Percentiles rank a stretch among this genome's conserved stretches.
Evolutionary conservation across 2,797 vertebrate species (phyloP).

Genomic region (Chelon auratus): DNA sequence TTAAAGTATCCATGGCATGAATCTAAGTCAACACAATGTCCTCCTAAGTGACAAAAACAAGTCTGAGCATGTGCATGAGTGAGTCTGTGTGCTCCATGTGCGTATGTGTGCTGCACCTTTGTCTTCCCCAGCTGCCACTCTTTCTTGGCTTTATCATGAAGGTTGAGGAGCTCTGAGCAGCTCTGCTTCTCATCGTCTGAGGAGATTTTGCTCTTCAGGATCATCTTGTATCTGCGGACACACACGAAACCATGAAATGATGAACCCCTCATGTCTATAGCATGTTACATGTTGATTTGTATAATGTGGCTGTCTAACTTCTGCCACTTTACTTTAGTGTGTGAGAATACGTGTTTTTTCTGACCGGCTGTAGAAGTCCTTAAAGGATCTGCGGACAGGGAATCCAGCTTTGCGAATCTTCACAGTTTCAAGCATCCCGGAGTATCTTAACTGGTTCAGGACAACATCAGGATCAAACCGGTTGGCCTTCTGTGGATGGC

Average conservation of each 20-base stretch:
- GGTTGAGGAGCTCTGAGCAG: conserved; percentile 85
- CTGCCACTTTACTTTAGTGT: background rate
- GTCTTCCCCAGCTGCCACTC: conserved; percentile 93
- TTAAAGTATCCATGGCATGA: conserved; percentile 30
- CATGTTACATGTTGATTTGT: background rate
- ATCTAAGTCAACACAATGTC: conserved; percentile 35
- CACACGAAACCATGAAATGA: background rate
- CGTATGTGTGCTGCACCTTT: conserved; percentile 84
- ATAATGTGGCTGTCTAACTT: background rate
- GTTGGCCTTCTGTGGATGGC: conserved; percentile 80
- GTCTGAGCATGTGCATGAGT: conserved; percentile 32
- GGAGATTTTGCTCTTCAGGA: conserved; percentile 77
- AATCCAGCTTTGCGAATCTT: conserved; percentile 93
- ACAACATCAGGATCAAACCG: conserved; percentile 90
- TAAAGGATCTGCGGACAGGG: conserved; percentile 89
- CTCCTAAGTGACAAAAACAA: conserved; percentile 62
- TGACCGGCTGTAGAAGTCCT: conserved; percentile 89
- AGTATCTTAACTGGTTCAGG: conserved; percentile 92
- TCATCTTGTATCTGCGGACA: conserved; percentile 89
- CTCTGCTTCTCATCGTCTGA: conserved; percentile 77
- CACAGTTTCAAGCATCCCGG: conserved; percentile 94
- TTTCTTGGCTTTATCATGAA: conserved; percentile 81
- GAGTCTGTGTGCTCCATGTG: conserved; percentile 14
- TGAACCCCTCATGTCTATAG: background rate
- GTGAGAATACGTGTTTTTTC: background rate